A percentile compares a stretch with the other conserved stretches of the same genome.
phyloP scores from a whole-genome alignment of 2,888 invertebrate species.

The Napeogenes inachia region DNA sequence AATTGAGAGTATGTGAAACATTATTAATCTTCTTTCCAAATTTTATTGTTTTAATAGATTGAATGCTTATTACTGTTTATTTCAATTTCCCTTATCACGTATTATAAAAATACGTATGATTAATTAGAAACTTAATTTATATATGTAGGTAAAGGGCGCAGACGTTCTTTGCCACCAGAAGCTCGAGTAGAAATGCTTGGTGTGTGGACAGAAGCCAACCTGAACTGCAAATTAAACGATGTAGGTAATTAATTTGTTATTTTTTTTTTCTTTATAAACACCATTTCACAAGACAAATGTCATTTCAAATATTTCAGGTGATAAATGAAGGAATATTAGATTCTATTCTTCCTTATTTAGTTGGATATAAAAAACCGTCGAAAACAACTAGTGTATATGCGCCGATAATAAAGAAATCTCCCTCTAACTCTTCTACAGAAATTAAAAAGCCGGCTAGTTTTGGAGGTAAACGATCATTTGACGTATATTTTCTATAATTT shows the following conservation, averaged over 20 bases:
- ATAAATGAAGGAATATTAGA: constrained; percentile 89
- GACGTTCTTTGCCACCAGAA: constrained; percentile 51
- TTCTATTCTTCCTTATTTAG: constrained; percentile 87
- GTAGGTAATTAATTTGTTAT: constrained; percentile 41
- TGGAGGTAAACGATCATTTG: constrained; percentile 49
- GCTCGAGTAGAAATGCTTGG: constrained; percentile 69
- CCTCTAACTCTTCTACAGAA: constrained; percentile 51
- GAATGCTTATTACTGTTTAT: no score
- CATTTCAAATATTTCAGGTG: constrained; percentile 69
- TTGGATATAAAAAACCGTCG: constrained; percentile 73
- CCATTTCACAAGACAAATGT: no score
- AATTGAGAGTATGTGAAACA: constrained; percentile 51
- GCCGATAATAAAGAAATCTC: constrained; percentile 74
- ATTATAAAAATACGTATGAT: no score
- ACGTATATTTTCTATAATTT: no score
- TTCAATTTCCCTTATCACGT: no score
- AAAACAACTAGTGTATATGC: constrained; percentile 75
- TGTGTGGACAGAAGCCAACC: constrained; percentile 70
- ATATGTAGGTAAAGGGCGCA: constrained; percentile 46
- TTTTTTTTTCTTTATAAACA: no score
- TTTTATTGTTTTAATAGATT: no score
- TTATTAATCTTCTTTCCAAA: no score
- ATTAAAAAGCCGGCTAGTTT: constrained; percentile 73
- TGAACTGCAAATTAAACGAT: constrained; percentile 73
- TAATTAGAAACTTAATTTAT: neutral